Percentiles rank a stretch among this genome's conserved stretches.
These are phyloP conservation scores for Podargus strigoides DNA, from an alignment of 2,797 vertebrate genomes.

Conservation along the genomic window DNA sequence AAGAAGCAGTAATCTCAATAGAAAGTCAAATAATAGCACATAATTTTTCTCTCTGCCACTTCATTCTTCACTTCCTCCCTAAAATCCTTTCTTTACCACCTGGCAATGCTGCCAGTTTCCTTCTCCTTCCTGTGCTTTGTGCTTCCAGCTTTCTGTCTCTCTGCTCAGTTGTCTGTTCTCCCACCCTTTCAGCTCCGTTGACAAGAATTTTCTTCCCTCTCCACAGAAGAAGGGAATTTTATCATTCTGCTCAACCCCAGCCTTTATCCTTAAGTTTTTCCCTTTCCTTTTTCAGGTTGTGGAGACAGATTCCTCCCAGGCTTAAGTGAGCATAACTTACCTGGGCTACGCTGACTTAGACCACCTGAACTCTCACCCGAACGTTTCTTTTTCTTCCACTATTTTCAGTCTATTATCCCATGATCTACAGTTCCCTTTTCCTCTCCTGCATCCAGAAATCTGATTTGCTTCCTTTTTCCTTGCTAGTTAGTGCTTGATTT, in stretches of 20 bases:
- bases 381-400: constrained; percentile 20
- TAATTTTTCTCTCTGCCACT: background rate
- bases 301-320: constrained; percentile 18
- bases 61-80: background rate
- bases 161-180: background rate
- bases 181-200: background rate
- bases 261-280: constrained; percentile 18
- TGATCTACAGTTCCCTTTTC: background rate
- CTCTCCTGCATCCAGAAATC: background rate
- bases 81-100: background rate
- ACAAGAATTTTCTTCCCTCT: background rate
- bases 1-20: background rate
- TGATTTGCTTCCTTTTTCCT: background rate
- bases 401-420: background rate
- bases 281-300: constrained; percentile 51
- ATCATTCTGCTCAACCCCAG: background rate
- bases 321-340: constrained; percentile 52
- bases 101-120: background rate
- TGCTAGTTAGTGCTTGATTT: background rate
- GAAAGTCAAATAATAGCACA: background rate
- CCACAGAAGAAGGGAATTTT: background rate
- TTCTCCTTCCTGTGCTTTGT: background rate
- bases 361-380: constrained; percentile 29
- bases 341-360: constrained; percentile 42
- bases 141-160: background rate